Conservation (phyloP, 2,888 invertebrate species). For the Nomada fucata region DNA sequence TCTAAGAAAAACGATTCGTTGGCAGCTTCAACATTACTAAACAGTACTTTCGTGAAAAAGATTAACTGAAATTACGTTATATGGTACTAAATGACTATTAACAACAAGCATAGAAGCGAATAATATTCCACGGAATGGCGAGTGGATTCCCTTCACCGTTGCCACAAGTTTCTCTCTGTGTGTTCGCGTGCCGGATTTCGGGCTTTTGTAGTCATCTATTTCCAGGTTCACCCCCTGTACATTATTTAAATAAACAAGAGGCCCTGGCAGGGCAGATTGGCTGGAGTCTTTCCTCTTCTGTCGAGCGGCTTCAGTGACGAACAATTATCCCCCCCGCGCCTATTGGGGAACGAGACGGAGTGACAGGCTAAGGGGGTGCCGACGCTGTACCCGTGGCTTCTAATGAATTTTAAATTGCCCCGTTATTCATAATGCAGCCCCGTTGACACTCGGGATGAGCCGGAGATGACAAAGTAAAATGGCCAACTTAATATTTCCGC, state of each 20-base stretch:
- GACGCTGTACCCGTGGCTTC: conserved; percentile 70
- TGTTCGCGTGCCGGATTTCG: conserved; percentile 75
- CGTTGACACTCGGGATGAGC: conserved; percentile 79
- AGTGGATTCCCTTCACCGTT: conserved; percentile 70
- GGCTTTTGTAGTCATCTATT: conserved; percentile 83
- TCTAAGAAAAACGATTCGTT: too few species aligned
- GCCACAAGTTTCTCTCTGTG: conserved; percentile 60
- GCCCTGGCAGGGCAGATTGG: conserved; percentile 75
- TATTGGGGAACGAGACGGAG: conserved; percentile 61
- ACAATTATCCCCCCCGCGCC: conserved; percentile 81
- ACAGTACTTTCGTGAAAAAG: not conserved
- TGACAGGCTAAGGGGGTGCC: conserved; percentile 73
- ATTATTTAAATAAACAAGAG: conserved; percentile 84
- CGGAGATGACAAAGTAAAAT: conserved; percentile 82
- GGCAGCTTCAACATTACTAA: too few species aligned
- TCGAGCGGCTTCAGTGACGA: conserved; percentile 79
- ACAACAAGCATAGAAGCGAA: conserved; percentile 60
- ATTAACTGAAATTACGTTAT: conserved; percentile 13
- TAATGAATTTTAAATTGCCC: conserved; percentile 84
- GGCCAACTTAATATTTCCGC: conserved; percentile 76
- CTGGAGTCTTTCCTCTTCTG: conserved; percentile 58
- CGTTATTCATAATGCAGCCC: conserved; percentile 81
- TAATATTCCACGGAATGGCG: conserved; percentile 68
- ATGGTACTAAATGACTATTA: not conserved
- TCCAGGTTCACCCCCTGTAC: conserved; percentile 74